Evolutionary conservation across 2,888 invertebrate genomes (phyloP), one percentile per base, ranked within the genome.

Genomic region (Saturnia pavonia): DNA sequence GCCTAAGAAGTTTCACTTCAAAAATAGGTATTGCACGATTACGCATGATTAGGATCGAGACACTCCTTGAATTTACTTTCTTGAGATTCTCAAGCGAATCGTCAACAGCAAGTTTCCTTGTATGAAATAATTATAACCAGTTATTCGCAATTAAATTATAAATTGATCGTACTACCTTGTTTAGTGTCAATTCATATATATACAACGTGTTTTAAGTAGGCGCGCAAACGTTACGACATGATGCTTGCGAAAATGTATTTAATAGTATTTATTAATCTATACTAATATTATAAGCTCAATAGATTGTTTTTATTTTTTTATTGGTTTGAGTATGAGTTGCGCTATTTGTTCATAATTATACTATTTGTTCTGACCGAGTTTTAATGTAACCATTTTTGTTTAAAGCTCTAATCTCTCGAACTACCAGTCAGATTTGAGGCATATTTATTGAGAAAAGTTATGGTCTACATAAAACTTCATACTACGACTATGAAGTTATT

Each of bases 141-240:
- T 25, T 70, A 48, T 72, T 72, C 1, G 66, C 60, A 70, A 72
- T 72, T 70, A 72, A 72, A 70, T 70, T n/a, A 25, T 54, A 40
- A 66, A 57, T 69, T 72, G 0, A 60, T 4, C 14, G 25, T 72
- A 48, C 57, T 54, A 71, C 48, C 63, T 22, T 19, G 67, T 54
- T 66, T 16, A 48, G 60, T 63, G 67, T 57, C 70, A 42, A 67
- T 68, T 68, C 68, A 60, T 71, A 60, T 67, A 57, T 66, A 42
- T 40, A 66, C 66, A 66, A 42, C 19, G 60, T 71, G 70, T 63
- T 42, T 68, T 48, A 25, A 60, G 60, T 43, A 60, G 57, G 57
- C 27, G 6, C 57, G 57, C 19, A 60, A 27, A 27, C 11, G 25
- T 60, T 60, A 27, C 27, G 27, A 27, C 25, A 60, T 27, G 25